These are phyloP conservation scores for Plestiodon gilberti DNA, from an alignment of 2,113 vertebrate genomes.

Conservation along the genomic window DNA sequence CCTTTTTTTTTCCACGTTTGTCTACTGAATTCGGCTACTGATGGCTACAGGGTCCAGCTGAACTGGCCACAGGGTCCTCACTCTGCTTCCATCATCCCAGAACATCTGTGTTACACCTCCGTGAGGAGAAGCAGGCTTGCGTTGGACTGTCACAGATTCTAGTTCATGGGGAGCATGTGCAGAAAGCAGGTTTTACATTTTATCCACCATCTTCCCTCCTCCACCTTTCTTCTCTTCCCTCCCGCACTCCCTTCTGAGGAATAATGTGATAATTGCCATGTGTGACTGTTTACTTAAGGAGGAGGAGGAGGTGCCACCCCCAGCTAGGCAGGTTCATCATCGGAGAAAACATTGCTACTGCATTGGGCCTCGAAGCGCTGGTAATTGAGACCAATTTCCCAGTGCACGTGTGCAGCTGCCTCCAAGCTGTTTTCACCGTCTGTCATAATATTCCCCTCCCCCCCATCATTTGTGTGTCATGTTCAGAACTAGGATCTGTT, in stretches of 20 bases:
- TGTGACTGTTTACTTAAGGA: conserved; percentile 60
- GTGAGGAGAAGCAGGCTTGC: neutral
- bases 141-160: neutral
- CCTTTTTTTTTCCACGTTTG: neutral
- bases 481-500: conserved; percentile 5
- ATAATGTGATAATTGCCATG: conserved; percentile 69
- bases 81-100: no score
- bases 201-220: neutral
- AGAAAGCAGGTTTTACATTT: neutral
- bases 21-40: no score
- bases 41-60: neutral
- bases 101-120: neutral
- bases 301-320: conserved; percentile 46
- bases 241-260: conserved; percentile 33
- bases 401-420: conserved; percentile 55
- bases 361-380: conserved; percentile 23
- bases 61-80: neutral
- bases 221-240: conserved; percentile 1
- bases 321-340: conserved; percentile 45
- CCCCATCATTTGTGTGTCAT: conserved; percentile 1
- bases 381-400: conserved; percentile 31
- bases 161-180: no score
- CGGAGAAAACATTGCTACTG: conserved; percentile 21
- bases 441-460: conserved; percentile 43
- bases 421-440: conserved; percentile 38